These are phyloP conservation scores for Craseonycteris thonglongyai DNA, from an alignment of 2,113 vertebrate genomes.

Conservation along the genomic window DNA sequence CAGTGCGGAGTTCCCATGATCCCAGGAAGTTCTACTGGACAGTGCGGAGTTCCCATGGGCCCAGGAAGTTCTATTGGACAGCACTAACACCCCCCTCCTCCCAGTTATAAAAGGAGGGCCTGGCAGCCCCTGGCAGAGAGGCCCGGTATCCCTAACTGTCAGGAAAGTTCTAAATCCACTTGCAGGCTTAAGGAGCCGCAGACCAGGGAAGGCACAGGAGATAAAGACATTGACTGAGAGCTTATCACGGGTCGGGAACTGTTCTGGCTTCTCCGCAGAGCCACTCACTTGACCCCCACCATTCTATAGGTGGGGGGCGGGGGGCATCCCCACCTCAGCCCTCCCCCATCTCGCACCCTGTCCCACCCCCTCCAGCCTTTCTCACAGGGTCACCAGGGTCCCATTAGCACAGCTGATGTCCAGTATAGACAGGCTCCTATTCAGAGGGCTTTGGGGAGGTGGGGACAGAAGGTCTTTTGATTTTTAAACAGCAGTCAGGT, in stretches of 20 bases:
- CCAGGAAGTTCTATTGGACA: too few species aligned
- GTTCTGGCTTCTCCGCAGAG: neutral
- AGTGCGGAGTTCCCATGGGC: neutral
- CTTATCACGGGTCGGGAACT: neutral
- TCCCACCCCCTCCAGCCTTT: neutral
- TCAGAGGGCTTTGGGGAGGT: rapidly evolving
- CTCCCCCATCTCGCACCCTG: rapidly evolving
- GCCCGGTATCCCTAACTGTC: neutral
- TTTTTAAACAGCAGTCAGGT: neutral
- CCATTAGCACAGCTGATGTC: neutral
- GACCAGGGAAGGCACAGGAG: neutral
- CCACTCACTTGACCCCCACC: neutral
- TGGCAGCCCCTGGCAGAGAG: neutral
- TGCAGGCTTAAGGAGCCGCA: neutral
- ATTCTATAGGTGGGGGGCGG: neutral
- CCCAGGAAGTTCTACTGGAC: too few species aligned
- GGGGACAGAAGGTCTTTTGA: neutral
- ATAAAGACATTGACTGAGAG: neutral
- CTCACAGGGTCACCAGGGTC: neutral
- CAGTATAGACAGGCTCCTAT: neutral
- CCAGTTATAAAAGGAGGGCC: neutral
- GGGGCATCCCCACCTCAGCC: neutral
- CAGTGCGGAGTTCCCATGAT: neutral
- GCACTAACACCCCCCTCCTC: neutral
- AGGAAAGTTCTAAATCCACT: neutral